These are phyloP conservation scores for Panthera leo DNA, from an alignment of 2,113 vertebrate genomes.

Conservation along the genomic window DNA sequence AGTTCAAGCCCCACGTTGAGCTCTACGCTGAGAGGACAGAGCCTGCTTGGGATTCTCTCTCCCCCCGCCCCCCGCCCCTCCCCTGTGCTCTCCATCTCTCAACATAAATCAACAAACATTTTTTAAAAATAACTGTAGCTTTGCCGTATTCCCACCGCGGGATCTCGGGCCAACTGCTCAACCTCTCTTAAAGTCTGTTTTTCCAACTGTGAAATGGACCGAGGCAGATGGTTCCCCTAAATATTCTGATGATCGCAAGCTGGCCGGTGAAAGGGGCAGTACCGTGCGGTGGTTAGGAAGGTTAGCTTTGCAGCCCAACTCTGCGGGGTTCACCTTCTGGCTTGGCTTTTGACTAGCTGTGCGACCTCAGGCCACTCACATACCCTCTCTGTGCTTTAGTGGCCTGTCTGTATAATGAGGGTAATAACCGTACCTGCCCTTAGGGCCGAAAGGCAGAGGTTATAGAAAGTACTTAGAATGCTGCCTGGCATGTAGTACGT, in stretches of 20 bases:
- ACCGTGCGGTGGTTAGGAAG: fast-evolving
- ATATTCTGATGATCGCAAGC: neutral
- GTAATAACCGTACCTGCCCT: neutral
- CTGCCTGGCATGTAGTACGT: neutral
- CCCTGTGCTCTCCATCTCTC: too few relatives aligned
- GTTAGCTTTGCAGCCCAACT: neutral
- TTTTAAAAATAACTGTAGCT: too few relatives aligned
- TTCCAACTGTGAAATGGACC: neutral
- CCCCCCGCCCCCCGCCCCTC: too few relatives aligned
- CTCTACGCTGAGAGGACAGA: too few relatives aligned
- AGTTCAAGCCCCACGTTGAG: too few relatives aligned
- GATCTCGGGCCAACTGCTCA: neutral
- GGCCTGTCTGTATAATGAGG: neutral
- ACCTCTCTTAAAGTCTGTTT: neutral
- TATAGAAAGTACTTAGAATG: neutral
- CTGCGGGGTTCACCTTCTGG: neutral
- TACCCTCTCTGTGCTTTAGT: neutral
- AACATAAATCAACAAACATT: too few relatives aligned
- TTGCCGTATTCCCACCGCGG: too few relatives aligned
- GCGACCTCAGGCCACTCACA: neutral
- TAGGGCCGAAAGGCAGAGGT: neutral
- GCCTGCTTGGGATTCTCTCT: too few relatives aligned
- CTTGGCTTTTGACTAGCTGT: neutral
- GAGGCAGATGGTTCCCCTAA: neutral
- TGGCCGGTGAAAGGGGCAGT: too few relatives aligned